phyloP scores from a whole-genome alignment of 1,140 invertebrate species.

The Nilaparvata lugens region DNA sequence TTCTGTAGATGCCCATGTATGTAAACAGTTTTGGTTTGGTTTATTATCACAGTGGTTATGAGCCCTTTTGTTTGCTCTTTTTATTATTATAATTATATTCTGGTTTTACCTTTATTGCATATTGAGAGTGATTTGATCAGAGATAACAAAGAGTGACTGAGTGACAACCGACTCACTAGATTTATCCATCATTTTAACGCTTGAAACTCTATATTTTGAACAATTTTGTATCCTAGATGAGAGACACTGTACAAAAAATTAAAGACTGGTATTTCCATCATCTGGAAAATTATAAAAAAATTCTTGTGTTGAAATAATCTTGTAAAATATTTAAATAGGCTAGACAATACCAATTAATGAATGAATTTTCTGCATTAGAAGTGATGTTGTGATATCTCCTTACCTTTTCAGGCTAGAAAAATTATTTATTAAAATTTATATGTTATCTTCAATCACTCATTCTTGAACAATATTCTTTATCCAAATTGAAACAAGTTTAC shows the following conservation, averaged over 20 bases:
- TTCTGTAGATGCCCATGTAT: constrained; percentile 14
- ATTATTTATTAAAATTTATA: too few relatives aligned
- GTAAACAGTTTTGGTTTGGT: constrained; percentile 6
- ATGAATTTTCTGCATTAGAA: too few relatives aligned
- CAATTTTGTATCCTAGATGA: too few relatives aligned
- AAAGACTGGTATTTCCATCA: background rate
- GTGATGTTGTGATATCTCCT: too few relatives aligned
- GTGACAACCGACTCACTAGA: too few relatives aligned
- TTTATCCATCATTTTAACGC: background rate
- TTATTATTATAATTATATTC: background rate
- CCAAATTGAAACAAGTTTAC: too few relatives aligned
- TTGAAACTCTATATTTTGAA: background rate
- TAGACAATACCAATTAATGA: too few relatives aligned
- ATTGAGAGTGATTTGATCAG: background rate
- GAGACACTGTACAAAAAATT: background rate
- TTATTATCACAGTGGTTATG: constrained; percentile 4
- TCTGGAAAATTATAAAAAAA: background rate
- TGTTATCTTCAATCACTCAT: too few relatives aligned
- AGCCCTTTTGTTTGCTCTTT: constrained; percentile 5
- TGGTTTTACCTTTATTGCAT: constrained; percentile 17
- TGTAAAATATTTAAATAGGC: too few relatives aligned
- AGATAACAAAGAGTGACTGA: background rate
- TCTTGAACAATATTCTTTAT: too few relatives aligned
- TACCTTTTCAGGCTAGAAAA: too few relatives aligned
- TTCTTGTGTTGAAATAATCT: too few relatives aligned